Evolutionary conservation across 2,113 vertebrate genomes (phyloP), one percentile per base, ranked within the genome.

Genomic region (Micronycteris hirsuta): DNA sequence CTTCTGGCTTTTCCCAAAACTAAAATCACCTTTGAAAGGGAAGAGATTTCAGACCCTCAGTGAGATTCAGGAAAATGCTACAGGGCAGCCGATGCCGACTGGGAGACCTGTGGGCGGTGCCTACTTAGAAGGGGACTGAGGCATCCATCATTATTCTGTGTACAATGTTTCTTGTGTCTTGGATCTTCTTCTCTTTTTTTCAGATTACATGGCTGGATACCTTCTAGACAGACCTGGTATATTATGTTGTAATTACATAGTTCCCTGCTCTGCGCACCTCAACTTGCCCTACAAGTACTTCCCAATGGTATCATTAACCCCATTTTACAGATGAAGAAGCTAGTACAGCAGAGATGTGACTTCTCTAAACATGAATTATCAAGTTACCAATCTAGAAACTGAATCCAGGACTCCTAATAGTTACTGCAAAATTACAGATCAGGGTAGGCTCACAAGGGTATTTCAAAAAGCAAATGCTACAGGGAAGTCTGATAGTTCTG

Each of bases 281-380:
- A 47, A 91, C 83, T 19, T 80, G 77, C 81, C 83, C 85, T 92
- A 36, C 15, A 43, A 86, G 61, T 82, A 71, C 49, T 80, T 92
- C 43, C 54, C 94, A 33, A 52, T 7, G 36, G 67, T 49, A 74
- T 85, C 73, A 81, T 81, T 82, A 95, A 76, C 76, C 36, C 93
- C 68, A 87, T 63, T 93, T 89, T 67, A 97, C 43, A 91, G 74
- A 84, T 71, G 36, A 91, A 77, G 90, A 68, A 67, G 38, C 56
- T 54, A 47, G 28, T 7, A 63, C 1, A 71, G 63, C 45, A 93
- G 56, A 73, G 33, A 93, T 24, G 6, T 38, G 68, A 91, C 83
- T 89, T 90, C 58, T 52, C 70, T 86, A 93, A 71, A 54, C 65
- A 92, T 38, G 45, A 97, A 78, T 86, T 85, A 96, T 52, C 74